Conservation (phyloP, 2,888 invertebrate species). For the Stenotaenia linearis region DNA sequence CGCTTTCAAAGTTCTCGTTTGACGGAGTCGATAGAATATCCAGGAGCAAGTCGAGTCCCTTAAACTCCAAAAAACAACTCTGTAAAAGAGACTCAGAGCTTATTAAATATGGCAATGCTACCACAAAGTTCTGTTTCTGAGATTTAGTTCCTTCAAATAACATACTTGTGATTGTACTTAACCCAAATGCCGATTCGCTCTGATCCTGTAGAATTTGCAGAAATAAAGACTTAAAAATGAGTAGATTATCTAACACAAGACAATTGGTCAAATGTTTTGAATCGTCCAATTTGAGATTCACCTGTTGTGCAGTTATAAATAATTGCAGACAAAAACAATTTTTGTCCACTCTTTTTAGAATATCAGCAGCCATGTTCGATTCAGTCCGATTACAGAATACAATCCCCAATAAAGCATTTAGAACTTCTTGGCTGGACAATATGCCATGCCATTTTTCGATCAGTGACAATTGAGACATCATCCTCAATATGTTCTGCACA, state of each 20-base stretch:
- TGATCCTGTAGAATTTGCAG: not conserved
- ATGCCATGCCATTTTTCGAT: conserved; percentile 41
- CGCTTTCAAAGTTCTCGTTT: not conserved
- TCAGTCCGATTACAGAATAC: conserved; percentile 39
- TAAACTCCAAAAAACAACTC: not conserved
- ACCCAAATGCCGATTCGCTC: not conserved
- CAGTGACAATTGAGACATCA: conserved; percentile 42
- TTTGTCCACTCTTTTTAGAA: conserved; percentile 35
- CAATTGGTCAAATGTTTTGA: not conserved
- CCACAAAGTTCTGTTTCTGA: not conserved
- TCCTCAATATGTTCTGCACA: conserved; percentile 27
- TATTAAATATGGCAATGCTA: not conserved
- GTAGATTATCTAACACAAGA: not conserved
- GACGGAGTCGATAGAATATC: not conserved
- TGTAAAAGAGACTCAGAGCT: not conserved
- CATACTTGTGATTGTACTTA: not conserved
- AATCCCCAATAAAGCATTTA: conserved; percentile 42
- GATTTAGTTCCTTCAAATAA: not conserved
- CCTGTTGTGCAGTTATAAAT: not conserved
- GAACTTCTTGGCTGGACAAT: conserved; percentile 34
- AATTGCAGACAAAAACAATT: not conserved
- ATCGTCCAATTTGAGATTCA: not conserved
- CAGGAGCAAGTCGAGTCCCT: not conserved
- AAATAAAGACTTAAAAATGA: not conserved
- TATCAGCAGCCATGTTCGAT: conserved; percentile 36